Evolutionary conservation across 2,113 vertebrate genomes (phyloP).

Genomic region (Passer montanus): DNA sequence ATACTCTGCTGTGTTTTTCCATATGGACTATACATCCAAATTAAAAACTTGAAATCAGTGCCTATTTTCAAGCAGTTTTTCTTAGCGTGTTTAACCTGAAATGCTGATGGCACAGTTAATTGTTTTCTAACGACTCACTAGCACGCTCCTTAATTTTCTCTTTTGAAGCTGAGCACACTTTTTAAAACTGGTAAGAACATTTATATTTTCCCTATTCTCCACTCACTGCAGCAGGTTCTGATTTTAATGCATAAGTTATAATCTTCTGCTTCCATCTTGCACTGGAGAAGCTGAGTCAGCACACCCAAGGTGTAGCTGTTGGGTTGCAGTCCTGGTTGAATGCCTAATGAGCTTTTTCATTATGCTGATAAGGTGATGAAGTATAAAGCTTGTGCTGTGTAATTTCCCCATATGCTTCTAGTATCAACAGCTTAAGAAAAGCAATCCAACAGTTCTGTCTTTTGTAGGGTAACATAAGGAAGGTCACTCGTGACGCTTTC

Average conservation of each 20-base stretch:
- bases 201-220: constrained; percentile 30
- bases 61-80: background rate
- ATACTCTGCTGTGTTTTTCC: background rate
- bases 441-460: background rate
- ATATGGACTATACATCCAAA: background rate
- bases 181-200: constrained; percentile 15
- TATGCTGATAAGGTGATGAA: constrained; percentile 55
- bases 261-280: constrained; percentile 29
- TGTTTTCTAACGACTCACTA: background rate
- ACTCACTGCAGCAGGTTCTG: constrained; percentile 13
- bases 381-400: constrained; percentile 8
- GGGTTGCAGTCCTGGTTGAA: constrained; percentile 45
- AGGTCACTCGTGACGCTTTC: constrained; percentile 8
- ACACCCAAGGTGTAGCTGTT: constrained; percentile 5
- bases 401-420: constrained; percentile 59
- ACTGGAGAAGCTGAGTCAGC: constrained; percentile 39
- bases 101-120: background rate
- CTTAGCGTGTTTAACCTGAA: background rate
- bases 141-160: background rate
- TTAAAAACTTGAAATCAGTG: background rate
- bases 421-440: constrained; percentile 40
- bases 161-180: background rate
- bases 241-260: constrained; percentile 1
- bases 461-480: background rate
- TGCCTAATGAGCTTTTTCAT: constrained; percentile 15